These are phyloP conservation scores for Tortricodes alternella DNA, from an alignment of 2,888 invertebrate genomes.

Conservation along the genomic window DNA sequence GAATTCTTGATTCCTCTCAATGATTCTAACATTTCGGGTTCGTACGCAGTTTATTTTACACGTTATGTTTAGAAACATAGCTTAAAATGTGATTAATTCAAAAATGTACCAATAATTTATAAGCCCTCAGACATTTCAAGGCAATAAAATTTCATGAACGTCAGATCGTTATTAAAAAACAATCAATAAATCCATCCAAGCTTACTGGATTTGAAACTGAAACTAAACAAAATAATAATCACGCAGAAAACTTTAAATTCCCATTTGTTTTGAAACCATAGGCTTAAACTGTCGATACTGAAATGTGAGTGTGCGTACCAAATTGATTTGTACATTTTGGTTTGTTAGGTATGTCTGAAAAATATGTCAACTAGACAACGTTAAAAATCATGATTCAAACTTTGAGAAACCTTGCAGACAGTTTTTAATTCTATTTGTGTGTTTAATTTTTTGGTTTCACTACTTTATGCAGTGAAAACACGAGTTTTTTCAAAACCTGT, in stretches of 20 bases:
- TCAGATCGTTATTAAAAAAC: not conserved
- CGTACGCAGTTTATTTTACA: not conserved
- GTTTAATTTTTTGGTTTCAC: too few relatives aligned
- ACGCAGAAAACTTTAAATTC: not conserved
- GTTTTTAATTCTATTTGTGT: too few relatives aligned
- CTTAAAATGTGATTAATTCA: not conserved
- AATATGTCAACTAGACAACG: not conserved
- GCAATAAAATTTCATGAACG: not conserved
- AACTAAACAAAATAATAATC: not conserved
- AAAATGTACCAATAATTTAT: not conserved
- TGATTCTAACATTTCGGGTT: too few relatives aligned
- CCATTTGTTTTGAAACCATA: not conserved
- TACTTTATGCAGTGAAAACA: too few relatives aligned
- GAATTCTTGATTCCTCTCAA: too few relatives aligned
- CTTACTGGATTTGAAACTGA: not conserved
- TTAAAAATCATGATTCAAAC: too few relatives aligned
- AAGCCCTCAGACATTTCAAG: not conserved
- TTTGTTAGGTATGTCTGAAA: not conserved
- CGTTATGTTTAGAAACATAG: not conserved
- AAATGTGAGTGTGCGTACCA: not conserved
- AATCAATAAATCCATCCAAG: not conserved
- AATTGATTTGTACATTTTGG: not conserved
- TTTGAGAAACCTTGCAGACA: too few relatives aligned
- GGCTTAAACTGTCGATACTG: not conserved
- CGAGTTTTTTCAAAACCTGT: too few relatives aligned